Base-by-base conservation (phyloP, 2,888 invertebrate species). In the Nomada lathburiana region DNA sequence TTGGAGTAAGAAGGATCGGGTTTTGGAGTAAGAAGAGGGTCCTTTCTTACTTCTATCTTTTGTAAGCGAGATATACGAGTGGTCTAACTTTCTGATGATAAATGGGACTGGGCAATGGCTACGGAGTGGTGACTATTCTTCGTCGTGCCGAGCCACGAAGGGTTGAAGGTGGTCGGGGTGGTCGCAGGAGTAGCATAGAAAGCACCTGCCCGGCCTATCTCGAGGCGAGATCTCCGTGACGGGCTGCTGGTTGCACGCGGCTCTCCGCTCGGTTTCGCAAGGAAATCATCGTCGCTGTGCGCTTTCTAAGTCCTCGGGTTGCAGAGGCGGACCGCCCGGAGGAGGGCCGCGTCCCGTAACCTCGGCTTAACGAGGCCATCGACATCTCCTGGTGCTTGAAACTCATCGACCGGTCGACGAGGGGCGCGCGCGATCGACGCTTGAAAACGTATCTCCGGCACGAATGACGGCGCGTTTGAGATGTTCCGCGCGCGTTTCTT, bases 391-490 rank as follows among this genome's bases (percentile, higher is more conserved):
- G 13, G 73, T 68, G 82, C 80, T 77, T 76, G 80, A 81, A 85
- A 81, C 84, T 86, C 80, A 74, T 81, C 78, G 74, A 53, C 55
- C 74, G 80, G 75, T 69, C 57, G 53, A n/a, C 83, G 82, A 69
- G 42, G 72, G 70, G 78, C 59, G 74, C 74, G 75, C 82, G 69
- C 85, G 79, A 83, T 81, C 76, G 75, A 80, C 84, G 76, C 67
- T 80, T 80, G 83, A 64, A 86, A 83, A 85, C 84, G 78, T 84
- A 84, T 78, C 80, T 80, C 83, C 67, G 70, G 78, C 83, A 82
- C 78, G 69, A 80, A 81, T 80, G 86, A 89, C 89, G 90, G 89
- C 86, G 81, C 88, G 88, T 90, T 90, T 90, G 88, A 90, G 86
- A 88, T 87, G 86, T 87, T 89, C 89, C 77, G 73, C 71, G 72